Base-by-base conservation (phyloP, 2,888 invertebrate genomes). In the Latrodectus hesperus region DNA sequence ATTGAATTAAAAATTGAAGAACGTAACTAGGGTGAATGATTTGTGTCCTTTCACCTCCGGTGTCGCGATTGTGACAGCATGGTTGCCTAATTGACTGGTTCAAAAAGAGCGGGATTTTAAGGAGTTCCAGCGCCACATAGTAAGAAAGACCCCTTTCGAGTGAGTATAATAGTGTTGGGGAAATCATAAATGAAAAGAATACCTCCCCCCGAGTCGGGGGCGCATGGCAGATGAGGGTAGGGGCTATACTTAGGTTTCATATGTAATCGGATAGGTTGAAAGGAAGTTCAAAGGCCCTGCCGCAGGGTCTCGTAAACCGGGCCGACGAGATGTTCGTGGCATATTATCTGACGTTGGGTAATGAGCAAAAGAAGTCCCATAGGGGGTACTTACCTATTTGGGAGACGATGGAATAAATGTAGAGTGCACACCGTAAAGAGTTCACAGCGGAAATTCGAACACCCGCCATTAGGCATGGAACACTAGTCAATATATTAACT, bases 331-430 rank as follows among this genome's bases (percentile, higher is more conserved):
- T 70, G 11, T 53, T 73, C 22, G 53, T 14, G 52, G 16, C 14
- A 49, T 22, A 12, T 22, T 17, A 12, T 55, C 22, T 12, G 79
- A n/a, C 16, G 22, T 53, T 10, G 49, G n/a, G 14, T 9, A 65
- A 65, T 64, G 55, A 26, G n/a, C 17, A 60, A 55, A 49, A 51
- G 22, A n/a, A 52, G 11, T n/a, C 52, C 67, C 12, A 84, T 14
- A 65, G 14, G 16, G 22, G 12, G 72, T 65, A 75, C 86, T 81
- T 81, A 86, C 86, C 86, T 81, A 81, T 81, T 67, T 80, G 70
- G 8, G 75, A 72, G 65, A 80, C 38, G 72, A 86, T 76, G 49
- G 55, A 49, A 68, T 22, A 55, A 38, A 81, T 55, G 72, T 22
- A 72, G 67, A 86, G 77, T 71, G 73, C 73, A 73, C 72, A 78